A percentile compares a stretch with the other conserved stretches of the same genome.
These are phyloP conservation scores for Ascidia mentula DNA, from an alignment of 23 tunicate genomes.

Conservation along the genomic window DNA sequence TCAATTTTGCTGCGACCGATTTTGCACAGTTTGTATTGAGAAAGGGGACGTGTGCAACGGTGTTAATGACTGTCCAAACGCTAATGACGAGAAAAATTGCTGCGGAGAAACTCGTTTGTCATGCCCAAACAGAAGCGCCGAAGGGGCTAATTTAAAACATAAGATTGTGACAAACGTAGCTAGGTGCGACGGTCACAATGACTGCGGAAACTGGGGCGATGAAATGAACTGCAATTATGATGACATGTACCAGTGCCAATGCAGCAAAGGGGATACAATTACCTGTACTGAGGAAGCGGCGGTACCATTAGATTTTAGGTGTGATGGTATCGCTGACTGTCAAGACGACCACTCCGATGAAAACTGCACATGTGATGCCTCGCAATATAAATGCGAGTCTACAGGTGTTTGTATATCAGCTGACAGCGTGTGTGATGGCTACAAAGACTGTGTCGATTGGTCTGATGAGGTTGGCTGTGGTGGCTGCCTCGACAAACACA, in stretches of 20 bases:
- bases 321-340: slow-evolving; percentile 53
- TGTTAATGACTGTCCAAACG: slow-evolving; percentile 13
- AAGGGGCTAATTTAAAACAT: not conserved
- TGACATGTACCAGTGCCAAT: slow-evolving; percentile 14
- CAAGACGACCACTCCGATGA: slow-evolving; percentile 33
- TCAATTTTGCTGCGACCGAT: slow-evolving; percentile 15
- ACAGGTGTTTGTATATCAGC: slow-evolving; percentile 4
- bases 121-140: not conserved
- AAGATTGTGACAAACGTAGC: not conserved
- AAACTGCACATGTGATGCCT: slow-evolving; percentile 17
- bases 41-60: slow-evolving; percentile 17
- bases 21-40: not conserved
- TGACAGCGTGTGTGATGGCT: slow-evolving; percentile 8
- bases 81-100: slow-evolving; percentile 32
- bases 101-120: slow-evolving; percentile 9
- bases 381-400: slow-evolving; percentile 4
- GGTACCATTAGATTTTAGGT: slow-evolving; percentile 23
- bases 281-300: slow-evolving; percentile 28
- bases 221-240: slow-evolving; percentile 17
- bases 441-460: slow-evolving; percentile 37
- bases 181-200: slow-evolving; percentile 31
- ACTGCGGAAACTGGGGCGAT: slow-evolving; percentile 38
- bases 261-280: slow-evolving; percentile 6
- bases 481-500: not conserved
- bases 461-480: slow-evolving; percentile 24